Percentiles rank a stretch among this genome's conserved stretches.
Evolutionary conservation across 2,113 vertebrate species (phyloP).

Genomic region (Gymnobelideus leadbeateri): DNA sequence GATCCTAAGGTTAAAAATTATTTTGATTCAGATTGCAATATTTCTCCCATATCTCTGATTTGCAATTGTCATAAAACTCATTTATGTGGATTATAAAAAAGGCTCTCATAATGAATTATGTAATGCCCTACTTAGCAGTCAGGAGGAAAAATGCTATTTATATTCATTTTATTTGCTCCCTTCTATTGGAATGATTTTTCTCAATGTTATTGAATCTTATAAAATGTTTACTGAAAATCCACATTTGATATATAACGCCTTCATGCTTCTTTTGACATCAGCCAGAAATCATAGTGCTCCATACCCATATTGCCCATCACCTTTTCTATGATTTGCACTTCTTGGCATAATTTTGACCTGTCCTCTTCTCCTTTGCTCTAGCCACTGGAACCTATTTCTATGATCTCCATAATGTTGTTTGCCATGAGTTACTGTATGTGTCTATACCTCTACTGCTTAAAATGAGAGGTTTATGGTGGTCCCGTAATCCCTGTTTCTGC

Average conservation of each 20-base stretch:
- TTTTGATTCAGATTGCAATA: conserved; percentile 70
- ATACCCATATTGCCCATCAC: not conserved
- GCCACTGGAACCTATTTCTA: not conserved
- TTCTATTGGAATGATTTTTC: conserved; percentile 55
- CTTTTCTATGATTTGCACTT: not conserved
- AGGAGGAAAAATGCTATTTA: conserved; percentile 54
- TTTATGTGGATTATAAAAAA: conserved; percentile 74
- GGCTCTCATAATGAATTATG: conserved; percentile 66
- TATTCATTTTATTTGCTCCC: conserved; percentile 49
- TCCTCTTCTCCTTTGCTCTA: not conserved
- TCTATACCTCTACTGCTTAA: not conserved
- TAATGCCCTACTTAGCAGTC: conserved; percentile 53
- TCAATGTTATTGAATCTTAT: conserved; percentile 39
- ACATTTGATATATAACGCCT: not conserved
- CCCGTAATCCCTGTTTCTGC: not conserved
- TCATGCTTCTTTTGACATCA: conserved; percentile 3
- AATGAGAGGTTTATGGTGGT: not conserved
- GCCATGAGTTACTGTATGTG: not conserved
- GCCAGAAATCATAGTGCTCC: conserved; percentile 6
- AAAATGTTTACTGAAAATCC: conserved; percentile 42
- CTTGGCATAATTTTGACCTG: not conserved
- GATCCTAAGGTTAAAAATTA: conserved; percentile 66
- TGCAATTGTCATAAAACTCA: conserved; percentile 72
- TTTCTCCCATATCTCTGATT: conserved; percentile 66
- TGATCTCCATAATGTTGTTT: not conserved